Evolutionary conservation across 2,888 invertebrate genomes (phyloP).

Genomic region (Melanostoma mellinum): DNA sequence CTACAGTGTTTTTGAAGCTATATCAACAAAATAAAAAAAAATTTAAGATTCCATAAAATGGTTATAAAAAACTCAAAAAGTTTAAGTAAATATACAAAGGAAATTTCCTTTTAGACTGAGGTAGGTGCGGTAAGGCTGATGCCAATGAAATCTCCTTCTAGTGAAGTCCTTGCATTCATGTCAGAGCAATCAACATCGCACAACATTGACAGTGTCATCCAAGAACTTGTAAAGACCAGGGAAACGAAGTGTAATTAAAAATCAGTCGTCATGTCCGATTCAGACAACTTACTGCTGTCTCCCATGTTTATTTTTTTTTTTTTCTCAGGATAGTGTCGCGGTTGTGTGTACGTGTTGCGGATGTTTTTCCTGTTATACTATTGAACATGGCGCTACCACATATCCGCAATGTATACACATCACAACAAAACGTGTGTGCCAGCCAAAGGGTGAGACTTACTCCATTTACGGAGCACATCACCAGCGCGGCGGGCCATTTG

Average conservation of each 20-base stretch:
- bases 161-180: not conserved
- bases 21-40: too few species aligned
- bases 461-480: conserved; percentile 63
- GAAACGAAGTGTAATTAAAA: conserved; percentile 64
- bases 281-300: conserved; percentile 24
- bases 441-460: conserved; percentile 52
- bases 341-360: conserved; percentile 66
- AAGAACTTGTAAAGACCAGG: conserved; percentile 20
- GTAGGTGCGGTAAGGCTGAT: too few species aligned
- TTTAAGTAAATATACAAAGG: too few species aligned
- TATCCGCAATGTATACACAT: conserved; percentile 43
- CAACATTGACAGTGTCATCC: conserved; percentile 27
- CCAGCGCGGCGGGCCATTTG: conserved; percentile 36
- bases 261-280: conserved; percentile 48
- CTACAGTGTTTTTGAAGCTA: too few species aligned
- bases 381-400: conserved; percentile 49
- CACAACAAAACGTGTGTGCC: conserved; percentile 28
- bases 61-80: too few species aligned
- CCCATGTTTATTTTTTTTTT: conserved; percentile 17
- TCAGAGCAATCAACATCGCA: conserved; percentile 38
- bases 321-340: conserved; percentile 47
- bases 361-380: conserved; percentile 64
- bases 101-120: conserved; percentile 42
- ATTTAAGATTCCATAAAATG: too few species aligned
- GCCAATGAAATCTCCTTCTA: too few species aligned